Evolutionary conservation across 2,113 vertebrate genomes (phyloP).

Genomic region (Malurus elegans): DNA sequence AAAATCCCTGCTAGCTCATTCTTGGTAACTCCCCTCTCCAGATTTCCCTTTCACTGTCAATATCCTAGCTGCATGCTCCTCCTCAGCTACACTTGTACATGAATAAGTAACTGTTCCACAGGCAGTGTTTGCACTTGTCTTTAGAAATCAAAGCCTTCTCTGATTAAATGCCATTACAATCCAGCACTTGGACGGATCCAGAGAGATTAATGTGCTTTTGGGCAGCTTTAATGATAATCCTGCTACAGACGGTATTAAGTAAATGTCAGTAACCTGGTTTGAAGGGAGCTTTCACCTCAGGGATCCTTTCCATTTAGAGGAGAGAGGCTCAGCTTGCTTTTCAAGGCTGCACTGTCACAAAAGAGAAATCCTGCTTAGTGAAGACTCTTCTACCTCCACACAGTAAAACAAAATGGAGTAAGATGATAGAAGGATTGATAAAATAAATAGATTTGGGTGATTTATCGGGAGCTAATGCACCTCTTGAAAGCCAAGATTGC

Average conservation of each 20-base stretch:
- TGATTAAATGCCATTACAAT: slow-evolving; percentile 69
- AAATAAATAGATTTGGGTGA: neutral
- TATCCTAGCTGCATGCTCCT: neutral
- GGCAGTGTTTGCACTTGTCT: slow-evolving; percentile 64
- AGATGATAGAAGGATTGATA: neutral
- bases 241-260: slow-evolving; percentile 56
- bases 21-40: neutral
- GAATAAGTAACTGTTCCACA: slow-evolving; percentile 58
- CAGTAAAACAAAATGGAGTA: neutral
- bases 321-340: slow-evolving; percentile 45
- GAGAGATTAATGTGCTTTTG: slow-evolving; percentile 67
- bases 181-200: slow-evolving; percentile 53
- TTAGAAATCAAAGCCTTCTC: slow-evolving; percentile 73
- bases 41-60: neutral
- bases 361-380: slow-evolving; percentile 42
- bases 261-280: slow-evolving; percentile 69
- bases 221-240: slow-evolving; percentile 65
- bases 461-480: neutral
- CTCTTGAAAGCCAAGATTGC: neutral
- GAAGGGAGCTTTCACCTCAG: slow-evolving; percentile 58
- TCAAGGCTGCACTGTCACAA: slow-evolving; percentile 25
- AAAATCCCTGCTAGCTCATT: neutral
- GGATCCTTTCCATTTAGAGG: slow-evolving; percentile 58
- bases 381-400: neutral
- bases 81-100: slow-evolving; percentile 6